These are phyloP conservation scores for Therioaphis trifolii DNA, from an alignment of 2,888 invertebrate species.

Conservation along the genomic window DNA sequence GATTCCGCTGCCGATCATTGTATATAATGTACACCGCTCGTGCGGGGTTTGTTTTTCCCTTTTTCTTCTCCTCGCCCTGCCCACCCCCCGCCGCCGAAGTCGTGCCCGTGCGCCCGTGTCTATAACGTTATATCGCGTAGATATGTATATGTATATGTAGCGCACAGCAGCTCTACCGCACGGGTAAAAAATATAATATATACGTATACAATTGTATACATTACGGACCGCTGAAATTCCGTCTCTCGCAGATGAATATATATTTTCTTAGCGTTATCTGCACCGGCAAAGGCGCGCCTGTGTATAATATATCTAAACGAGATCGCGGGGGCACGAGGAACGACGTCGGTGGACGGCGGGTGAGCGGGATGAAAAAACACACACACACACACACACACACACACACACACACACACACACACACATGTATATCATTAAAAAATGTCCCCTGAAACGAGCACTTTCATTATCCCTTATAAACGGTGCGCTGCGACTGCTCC, in stretches of 20 bases:
- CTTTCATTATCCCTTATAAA: constrained; percentile 49
- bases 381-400: neutral
- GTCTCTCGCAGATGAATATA: neutral
- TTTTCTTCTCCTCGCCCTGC: neutral
- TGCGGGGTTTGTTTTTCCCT: no score
- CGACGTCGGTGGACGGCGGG: neutral
- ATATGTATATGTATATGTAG: no score
- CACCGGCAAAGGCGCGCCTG: neutral
- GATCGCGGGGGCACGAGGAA: no score
- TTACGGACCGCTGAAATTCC: no score
- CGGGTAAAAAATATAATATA: neutral
- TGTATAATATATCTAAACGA: constrained; percentile 37
- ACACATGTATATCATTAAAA: constrained; percentile 31
- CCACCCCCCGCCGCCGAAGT: no score
- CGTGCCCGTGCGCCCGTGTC: neutral
- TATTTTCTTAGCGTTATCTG: neutral
- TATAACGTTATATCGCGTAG: neutral
- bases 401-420: neutral
- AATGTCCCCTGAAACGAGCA: constrained; percentile 37
- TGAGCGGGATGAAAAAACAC: neutral
- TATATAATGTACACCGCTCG: no score
- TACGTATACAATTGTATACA: no score
- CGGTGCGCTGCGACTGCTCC: neutral
- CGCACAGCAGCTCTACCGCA: no score
- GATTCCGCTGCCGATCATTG: no score